Evolutionary conservation across 2,113 vertebrate species (phyloP), one percentile per base, ranked within the genome.

Genomic region (Grammomys dolichurus): DNA sequence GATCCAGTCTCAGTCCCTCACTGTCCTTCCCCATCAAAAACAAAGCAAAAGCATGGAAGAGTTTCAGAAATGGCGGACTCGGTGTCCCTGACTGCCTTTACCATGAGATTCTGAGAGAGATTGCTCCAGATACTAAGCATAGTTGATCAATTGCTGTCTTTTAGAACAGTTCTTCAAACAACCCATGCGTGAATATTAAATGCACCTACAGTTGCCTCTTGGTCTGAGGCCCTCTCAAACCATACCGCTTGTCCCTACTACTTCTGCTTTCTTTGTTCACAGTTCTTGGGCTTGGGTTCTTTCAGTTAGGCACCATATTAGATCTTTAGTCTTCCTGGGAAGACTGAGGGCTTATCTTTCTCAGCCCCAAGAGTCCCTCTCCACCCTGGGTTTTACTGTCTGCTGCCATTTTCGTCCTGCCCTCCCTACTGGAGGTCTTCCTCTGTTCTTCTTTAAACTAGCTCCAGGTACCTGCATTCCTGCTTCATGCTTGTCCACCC

Each of bases 121-220:
- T 92, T 90, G n/a, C 14, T 20, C 5, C 58, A 31, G 85, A 72
- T 72, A 72, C 33, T 88, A 82, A 92, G 48, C 56, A 26, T 77
- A 20, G 24, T 96, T 95, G 77, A 78, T 90, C 75, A 91, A 58
- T 72, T 78, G 63, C 31, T 86, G 13, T 67, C 26, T 87, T 84
- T 90, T 69, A 26, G 65, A 67, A 67, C 28, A 33, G 0, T 33
- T 87, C 58, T 65, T 56, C n/a, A 60, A 13, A 60, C 56, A 82
- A 58, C 2, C 87, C 3, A 7, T 24, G 12, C 82, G 33, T 76
- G 69, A 73, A 1, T 72, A 65, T 67, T 40, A 65, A 56, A 1
- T 48, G 16, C 1, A 56, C 33, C 56, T 91, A 70, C n/a, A 60
- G 87, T 48, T 82, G 5, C 63, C 31, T 14, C 13, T 82, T 89